phyloP scores from a whole-genome alignment of 2,113 vertebrate genomes.

The Clarias magur region DNA sequence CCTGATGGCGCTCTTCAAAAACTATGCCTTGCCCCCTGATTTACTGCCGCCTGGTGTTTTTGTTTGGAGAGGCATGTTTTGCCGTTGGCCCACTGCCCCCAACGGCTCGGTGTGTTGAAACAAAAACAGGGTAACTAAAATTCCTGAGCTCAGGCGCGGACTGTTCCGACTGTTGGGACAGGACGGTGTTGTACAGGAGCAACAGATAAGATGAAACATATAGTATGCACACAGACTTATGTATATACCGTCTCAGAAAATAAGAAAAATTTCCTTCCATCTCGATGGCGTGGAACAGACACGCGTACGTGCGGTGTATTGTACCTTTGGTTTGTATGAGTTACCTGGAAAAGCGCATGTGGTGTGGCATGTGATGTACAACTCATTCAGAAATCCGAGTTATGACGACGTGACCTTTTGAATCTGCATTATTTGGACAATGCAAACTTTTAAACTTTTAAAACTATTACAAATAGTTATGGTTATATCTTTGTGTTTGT shows the following conservation, averaged over 20 bases:
- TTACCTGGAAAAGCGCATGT: neutral
- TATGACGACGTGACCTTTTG: too few relatives aligned
- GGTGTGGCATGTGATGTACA: neutral
- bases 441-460: too few relatives aligned
- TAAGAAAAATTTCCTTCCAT: neutral
- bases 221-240: neutral
- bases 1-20: conserved; percentile 72
- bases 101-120: conserved; percentile 27
- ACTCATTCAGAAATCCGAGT: neutral
- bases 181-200: conserved; percentile 7
- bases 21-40: conserved; percentile 47
- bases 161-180: neutral
- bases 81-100: conserved; percentile 32
- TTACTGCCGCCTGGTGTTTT: conserved; percentile 56
- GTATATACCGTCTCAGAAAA: neutral
- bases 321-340: neutral
- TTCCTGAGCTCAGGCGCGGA: conserved; percentile 31
- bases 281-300: too few relatives aligned
- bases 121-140: conserved; percentile 37
- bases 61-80: conserved; percentile 52
- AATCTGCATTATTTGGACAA: too few relatives aligned
- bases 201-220: neutral
- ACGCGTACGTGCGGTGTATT: neutral
- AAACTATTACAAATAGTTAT: too few relatives aligned
- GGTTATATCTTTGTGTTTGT: too few relatives aligned